Evolutionary conservation across 2,113 vertebrate genomes (phyloP).

Genomic region (Argyrosomus japonicus): DNA sequence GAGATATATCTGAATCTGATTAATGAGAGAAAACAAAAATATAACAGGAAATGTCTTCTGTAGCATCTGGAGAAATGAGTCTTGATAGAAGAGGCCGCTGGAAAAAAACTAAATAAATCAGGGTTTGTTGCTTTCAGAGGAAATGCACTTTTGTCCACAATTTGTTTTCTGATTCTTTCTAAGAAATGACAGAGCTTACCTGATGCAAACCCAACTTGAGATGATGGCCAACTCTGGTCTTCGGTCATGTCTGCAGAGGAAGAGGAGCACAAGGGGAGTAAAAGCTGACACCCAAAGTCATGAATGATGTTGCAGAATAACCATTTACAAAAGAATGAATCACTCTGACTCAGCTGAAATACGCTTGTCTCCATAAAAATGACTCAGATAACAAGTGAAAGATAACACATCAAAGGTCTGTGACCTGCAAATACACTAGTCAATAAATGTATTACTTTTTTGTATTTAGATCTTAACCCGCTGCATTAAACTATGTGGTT

Average conservation of each 20-base stretch:
- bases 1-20: constrained; percentile 40
- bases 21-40: constrained; percentile 14
- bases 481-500: neutral
- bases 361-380: neutral
- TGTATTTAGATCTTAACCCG: neutral
- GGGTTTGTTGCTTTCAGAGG: neutral
- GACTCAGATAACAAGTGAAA: neutral
- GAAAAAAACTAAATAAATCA: constrained; percentile 13
- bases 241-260: constrained; percentile 6
- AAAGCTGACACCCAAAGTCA: constrained; percentile 29
- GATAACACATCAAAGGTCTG: neutral
- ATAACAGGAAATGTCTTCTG: constrained; percentile 3
- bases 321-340: neutral
- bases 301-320: constrained; percentile 27
- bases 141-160: neutral
- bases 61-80: neutral
- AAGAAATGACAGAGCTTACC: neutral
- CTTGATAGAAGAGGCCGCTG: constrained; percentile 28
- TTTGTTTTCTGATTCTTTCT: neutral
- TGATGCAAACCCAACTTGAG: constrained; percentile 5
- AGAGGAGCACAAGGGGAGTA: neutral
- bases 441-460: neutral
- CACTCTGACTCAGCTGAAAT: constrained; percentile 20
- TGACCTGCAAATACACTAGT: neutral
- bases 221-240: neutral